Percentiles rank a stretch among this genome's conserved stretches.
phyloP scores from a whole-genome alignment of 2,797 vertebrate species.

The Platyrinchus mystaceus region DNA sequence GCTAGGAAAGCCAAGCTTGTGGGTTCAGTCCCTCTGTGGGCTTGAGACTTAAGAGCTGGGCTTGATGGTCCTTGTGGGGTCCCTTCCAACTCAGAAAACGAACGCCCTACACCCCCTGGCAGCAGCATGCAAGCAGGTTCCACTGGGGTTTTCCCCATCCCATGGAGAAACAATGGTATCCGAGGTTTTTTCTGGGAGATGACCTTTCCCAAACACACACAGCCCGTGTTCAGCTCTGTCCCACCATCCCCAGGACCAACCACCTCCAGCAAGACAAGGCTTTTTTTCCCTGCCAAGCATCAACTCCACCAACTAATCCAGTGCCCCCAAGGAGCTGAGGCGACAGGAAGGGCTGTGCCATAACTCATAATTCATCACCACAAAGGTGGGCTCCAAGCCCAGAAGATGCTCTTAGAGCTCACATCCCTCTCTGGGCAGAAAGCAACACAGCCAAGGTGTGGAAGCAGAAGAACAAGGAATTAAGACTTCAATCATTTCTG shows the following conservation, averaged over 20 bases:
- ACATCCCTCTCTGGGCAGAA: background rate
- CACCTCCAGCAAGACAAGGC: background rate
- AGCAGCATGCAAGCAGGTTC: accelerated
- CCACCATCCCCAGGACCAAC: background rate
- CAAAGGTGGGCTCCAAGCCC: background rate
- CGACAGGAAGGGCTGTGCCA: background rate
- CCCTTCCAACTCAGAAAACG: background rate
- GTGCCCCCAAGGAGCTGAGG: background rate
- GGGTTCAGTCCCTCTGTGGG: background rate
- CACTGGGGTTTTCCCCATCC: background rate
- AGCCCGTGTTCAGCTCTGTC: accelerated
- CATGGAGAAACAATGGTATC: accelerated
- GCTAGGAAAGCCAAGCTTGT: background rate
- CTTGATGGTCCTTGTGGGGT: background rate
- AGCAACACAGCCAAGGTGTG: accelerated
- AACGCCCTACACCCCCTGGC: background rate
- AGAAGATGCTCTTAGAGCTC: background rate
- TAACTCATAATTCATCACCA: background rate
- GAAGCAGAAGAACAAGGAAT: background rate
- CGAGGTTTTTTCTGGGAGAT: background rate
- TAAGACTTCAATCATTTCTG: background rate
- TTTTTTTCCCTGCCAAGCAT: background rate
- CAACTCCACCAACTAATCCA: background rate
- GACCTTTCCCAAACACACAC: accelerated
- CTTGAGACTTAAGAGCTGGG: background rate